Conservation (phyloP, 2,888 invertebrate genomes). For the Zaprionus lineosus region DNA sequence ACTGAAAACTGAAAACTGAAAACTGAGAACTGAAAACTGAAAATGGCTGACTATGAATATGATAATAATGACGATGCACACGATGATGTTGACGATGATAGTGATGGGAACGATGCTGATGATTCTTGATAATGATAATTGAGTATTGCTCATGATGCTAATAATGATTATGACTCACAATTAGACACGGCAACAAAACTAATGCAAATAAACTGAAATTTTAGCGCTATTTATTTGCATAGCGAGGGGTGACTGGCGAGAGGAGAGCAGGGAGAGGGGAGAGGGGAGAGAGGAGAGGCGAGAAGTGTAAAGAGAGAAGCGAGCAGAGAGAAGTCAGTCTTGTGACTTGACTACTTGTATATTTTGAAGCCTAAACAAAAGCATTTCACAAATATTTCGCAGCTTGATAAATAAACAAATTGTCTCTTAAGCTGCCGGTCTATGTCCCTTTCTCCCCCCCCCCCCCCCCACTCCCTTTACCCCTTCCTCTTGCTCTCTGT, state of each 20-base stretch:
- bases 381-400: constrained; percentile 43
- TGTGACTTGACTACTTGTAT: constrained; percentile 38
- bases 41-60: constrained; percentile 10
- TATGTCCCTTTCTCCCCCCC: too few relatives aligned
- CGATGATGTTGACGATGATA: constrained; percentile 7
- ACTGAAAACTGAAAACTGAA: too few relatives aligned
- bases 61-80: not conserved
- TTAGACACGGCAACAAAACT: constrained; percentile 42
- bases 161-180: constrained; percentile 22
- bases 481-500: too few relatives aligned
- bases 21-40: constrained; percentile 5
- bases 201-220: constrained; percentile 47
- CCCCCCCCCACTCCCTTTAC: too few relatives aligned
- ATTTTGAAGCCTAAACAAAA: constrained; percentile 30
- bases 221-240: constrained; percentile 41
- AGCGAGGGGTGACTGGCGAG: not conserved
- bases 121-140: too few relatives aligned
- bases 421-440: not conserved
- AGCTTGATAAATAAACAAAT: constrained; percentile 41
- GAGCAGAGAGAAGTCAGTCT: constrained; percentile 20
- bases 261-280: constrained; percentile 4
- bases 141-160: too few relatives aligned
- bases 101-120: not conserved
- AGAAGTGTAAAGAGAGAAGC: not conserved
- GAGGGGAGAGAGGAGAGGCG: too few relatives aligned